Evolutionary conservation across 2,113 vertebrate genomes (phyloP).

Genomic region (Leptocoma aspasia): DNA sequence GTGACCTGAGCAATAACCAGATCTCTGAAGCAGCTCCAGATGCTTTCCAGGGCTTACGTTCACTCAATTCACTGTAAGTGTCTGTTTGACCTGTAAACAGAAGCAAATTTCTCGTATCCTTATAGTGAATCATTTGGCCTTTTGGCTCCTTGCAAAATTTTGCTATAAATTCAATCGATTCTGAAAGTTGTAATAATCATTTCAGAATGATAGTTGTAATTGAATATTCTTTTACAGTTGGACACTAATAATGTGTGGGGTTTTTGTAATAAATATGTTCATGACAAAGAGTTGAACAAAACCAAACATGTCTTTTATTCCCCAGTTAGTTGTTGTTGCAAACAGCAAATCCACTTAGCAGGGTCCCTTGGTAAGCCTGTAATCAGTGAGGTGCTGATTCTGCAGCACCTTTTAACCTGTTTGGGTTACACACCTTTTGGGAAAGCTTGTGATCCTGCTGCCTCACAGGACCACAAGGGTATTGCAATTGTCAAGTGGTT

Average conservation of each 20-base stretch:
- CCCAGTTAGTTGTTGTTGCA: not conserved
- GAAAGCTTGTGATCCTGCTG: not conserved
- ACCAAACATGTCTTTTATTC: not conserved
- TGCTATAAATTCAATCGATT: not conserved
- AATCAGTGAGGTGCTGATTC: not conserved
- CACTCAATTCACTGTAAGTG: conserved; percentile 97
- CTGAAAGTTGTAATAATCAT: not conserved
- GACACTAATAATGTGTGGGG: not conserved
- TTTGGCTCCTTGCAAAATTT: not conserved
- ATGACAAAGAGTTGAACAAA: not conserved
- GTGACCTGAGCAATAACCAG: conserved; percentile 98
- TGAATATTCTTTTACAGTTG: not conserved
- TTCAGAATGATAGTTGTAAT: not conserved
- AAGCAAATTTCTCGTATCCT: not conserved
- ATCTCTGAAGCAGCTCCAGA: conserved; percentile 95
- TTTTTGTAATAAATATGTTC: not conserved
- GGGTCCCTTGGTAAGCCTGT: not conserved
- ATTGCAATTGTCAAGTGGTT: not conserved
- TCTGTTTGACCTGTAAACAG: not conserved
- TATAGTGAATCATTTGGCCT: not conserved
- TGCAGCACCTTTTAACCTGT: too few relatives aligned
- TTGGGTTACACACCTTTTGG: not conserved
- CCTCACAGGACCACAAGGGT: not conserved
- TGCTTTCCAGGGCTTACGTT: conserved; percentile 94
- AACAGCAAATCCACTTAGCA: not conserved